Evolutionary conservation across 2,888 invertebrate genomes (phyloP).

Genomic region (Aquatica leii): DNA sequence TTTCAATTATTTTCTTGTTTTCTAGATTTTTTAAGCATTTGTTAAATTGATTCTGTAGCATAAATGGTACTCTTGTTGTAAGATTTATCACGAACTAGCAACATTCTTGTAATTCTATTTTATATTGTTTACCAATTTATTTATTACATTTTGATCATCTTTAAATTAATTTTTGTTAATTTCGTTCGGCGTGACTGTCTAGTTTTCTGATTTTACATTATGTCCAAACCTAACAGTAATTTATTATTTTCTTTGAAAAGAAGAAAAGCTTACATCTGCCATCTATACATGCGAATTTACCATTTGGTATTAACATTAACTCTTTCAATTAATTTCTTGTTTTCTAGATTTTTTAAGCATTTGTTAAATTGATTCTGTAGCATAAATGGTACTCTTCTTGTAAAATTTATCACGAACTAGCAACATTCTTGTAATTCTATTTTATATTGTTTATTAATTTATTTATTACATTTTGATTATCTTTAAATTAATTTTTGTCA

Average conservation of each 20-base stretch:
- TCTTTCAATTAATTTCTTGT: slow-evolving; percentile 33
- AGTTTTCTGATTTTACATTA: slow-evolving; percentile 13
- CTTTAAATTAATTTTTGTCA: no score
- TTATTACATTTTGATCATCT: slow-evolving; percentile 15
- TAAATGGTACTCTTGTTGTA: slow-evolving; percentile 34
- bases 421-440: slow-evolving; percentile 39
- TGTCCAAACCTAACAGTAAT: slow-evolving; percentile 10
- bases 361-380: slow-evolving; percentile 35
- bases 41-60: slow-evolving; percentile 36
- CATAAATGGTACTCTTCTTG: slow-evolving; percentile 34
- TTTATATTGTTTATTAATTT: slow-evolving; percentile 37
- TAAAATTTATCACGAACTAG: slow-evolving; percentile 18
- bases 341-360: slow-evolving; percentile 37
- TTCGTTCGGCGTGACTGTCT: slow-evolving; percentile 8
- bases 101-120: slow-evolving; percentile 37
- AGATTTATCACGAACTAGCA: slow-evolving; percentile 21
- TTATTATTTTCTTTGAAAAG: slow-evolving; percentile 17
- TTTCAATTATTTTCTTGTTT: slow-evolving; percentile 33
- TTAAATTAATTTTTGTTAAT: no score
- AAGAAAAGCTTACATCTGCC: no score
- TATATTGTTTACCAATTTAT: no score
- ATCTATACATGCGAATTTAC: slow-evolving; percentile 42
- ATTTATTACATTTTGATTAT: slow-evolving; percentile 17
- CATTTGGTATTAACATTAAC: slow-evolving; percentile 41
- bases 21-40: slow-evolving; percentile 36